Evolutionary conservation across 2,797 vertebrate genomes (phyloP).

Genomic region (Echiichthys vipera): DNA sequence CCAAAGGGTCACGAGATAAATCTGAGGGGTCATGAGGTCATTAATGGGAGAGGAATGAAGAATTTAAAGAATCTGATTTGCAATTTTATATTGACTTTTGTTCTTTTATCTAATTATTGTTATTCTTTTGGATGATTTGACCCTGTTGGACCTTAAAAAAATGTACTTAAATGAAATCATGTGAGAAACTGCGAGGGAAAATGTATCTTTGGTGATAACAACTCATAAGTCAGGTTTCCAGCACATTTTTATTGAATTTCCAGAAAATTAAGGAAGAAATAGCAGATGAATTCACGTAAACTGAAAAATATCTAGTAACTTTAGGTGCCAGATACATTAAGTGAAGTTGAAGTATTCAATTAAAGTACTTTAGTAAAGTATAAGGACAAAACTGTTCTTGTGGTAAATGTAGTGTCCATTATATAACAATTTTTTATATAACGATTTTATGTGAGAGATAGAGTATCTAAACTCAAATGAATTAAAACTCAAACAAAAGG

Average conservation of each 20-base stretch:
- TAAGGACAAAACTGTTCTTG: neutral
- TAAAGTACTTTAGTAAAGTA: neutral
- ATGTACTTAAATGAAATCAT: neutral
- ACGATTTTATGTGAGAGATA: neutral
- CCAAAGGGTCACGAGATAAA: neutral
- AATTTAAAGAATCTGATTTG: too few relatives aligned
- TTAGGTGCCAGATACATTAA: neutral
- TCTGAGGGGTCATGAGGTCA: neutral
- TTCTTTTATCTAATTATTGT: too few relatives aligned
- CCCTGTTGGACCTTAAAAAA: neutral
- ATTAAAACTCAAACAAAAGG: constrained; percentile 30
- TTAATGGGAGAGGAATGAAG: neutral
- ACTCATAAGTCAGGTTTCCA: too few relatives aligned
- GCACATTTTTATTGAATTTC: neutral
- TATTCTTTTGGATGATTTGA: neutral
- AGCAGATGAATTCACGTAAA: neutral
- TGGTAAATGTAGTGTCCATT: too few relatives aligned
- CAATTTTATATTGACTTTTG: too few relatives aligned
- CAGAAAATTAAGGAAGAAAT: neutral
- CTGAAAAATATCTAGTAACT: neutral
- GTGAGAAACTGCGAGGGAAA: too few relatives aligned
- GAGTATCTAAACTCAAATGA: constrained; percentile 5
- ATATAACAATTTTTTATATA: too few relatives aligned
- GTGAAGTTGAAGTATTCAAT: neutral
- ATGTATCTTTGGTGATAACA: too few relatives aligned